Evolutionary conservation across 2,888 invertebrate genomes (phyloP), one percentile per base, ranked within the genome.

Genomic region (Omphaloscelis lunosa): DNA sequence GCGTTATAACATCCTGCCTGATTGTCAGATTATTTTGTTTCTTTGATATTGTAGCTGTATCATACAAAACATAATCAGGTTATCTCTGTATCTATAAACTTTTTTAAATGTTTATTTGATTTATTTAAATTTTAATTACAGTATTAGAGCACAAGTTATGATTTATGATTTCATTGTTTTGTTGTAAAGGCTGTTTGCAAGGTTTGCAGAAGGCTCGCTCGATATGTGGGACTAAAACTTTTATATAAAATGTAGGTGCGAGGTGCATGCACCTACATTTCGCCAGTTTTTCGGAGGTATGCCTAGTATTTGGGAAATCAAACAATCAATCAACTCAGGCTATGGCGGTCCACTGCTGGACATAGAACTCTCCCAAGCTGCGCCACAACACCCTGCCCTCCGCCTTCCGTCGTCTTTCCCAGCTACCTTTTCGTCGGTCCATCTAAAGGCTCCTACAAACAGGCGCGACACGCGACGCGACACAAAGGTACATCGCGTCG

Each of bases 111-210:
- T 17, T 48, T 58, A 20, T 58, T 56, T 70, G 56, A 77, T 77
- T 62, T 68, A 53, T 62, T 77, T 27, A 29, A 68, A 41, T 41
- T 51, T 80, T 80, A 70, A 80, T 69, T 61, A 68, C 23, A 51
- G 45, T 80, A 70, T 66, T 66, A 70, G 45, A 65, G 9, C 7
- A 53, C 41, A 68, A 27, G 11, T 15, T 61, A 41, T 80, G 41
- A 75, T 75, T 75, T 58, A 75, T 81, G 56, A 63, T 79, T 29
- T 45, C 17, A 67, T 67, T 82, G 53, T 72, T 72, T 65, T 59
- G 48, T 65, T 17, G 2, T 34, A 39, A 61, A 69, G n/a, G 6
- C 23, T 51, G 39, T 51, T 75, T 17, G 53, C 20, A 62, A 23
- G 8, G 15, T 62, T 58, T 58, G 17, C 0, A 20, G 34, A 29